Percentiles rank a stretch among this genome's conserved stretches.
Evolutionary conservation across 2,113 vertebrate genomes (phyloP).

Genomic region (Centropus bengalensis): DNA sequence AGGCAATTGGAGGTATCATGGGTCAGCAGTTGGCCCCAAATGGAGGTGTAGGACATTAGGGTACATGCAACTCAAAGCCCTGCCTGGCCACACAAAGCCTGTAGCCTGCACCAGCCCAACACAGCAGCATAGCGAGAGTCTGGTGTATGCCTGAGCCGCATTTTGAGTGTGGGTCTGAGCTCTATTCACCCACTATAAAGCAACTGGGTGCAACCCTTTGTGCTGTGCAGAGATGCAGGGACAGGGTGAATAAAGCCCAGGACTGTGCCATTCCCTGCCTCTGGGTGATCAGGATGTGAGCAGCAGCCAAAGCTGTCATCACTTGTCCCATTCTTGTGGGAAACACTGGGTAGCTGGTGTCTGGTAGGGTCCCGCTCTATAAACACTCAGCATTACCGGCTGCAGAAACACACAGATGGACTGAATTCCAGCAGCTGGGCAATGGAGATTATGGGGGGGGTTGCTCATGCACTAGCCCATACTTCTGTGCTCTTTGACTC

Average conservation of each 20-base stretch:
- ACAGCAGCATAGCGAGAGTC: neutral
- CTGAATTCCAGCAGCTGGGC: neutral
- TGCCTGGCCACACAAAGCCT: neutral
- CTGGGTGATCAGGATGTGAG: neutral
- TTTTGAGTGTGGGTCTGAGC: neutral
- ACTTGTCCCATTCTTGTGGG: neutral
- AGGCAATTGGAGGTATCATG: fast-evolving
- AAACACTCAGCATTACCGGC: neutral
- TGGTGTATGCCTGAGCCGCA: neutral
- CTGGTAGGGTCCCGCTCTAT: neutral
- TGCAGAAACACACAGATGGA: neutral
- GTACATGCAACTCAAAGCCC: neutral
- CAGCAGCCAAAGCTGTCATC: neutral
- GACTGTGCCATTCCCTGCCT: neutral
- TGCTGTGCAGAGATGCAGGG: neutral
- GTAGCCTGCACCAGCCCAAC: neutral
- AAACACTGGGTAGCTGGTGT: neutral
- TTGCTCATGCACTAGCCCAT: neutral
- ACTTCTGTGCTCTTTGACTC: neutral
- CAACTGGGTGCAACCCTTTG: neutral
- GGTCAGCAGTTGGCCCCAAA: neutral
- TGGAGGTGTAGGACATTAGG: neutral
- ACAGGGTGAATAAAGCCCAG: neutral
- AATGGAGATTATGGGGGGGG: neutral
- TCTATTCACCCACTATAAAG: neutral